Conservation (phyloP, 1,140 invertebrate species). For the Platorchestia sp. region DNA sequence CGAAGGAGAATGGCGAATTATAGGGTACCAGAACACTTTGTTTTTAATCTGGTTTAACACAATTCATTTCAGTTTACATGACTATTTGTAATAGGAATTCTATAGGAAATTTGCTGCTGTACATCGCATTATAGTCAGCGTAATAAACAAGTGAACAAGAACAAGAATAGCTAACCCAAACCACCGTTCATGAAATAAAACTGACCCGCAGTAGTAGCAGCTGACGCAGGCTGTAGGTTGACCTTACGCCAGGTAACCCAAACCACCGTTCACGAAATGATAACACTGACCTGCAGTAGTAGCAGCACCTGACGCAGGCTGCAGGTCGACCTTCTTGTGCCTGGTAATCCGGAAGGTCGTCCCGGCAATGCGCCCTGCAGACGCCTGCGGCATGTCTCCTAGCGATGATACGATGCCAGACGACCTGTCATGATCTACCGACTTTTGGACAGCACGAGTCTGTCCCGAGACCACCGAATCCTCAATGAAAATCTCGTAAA, state of each 20-base stretch:
- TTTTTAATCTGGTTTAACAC: no score
- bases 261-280: no score
- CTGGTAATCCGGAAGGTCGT: conserved; percentile 46
- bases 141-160: no score
- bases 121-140: no score
- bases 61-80: no score
- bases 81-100: no score
- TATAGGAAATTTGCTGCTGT: no score
- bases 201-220: no score
- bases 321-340: conserved; percentile 69
- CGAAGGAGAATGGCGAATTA: no score
- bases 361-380: conserved; percentile 40
- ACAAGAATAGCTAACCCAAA: no score
- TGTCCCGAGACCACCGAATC: neutral
- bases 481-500: conserved; percentile 15
- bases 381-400: conserved; percentile 56
- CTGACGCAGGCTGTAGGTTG: neutral
- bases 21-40: no score
- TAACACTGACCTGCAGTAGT: neutral
- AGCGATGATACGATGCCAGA: neutral
- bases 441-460: neutral
- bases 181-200: no score
- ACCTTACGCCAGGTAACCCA: neutral
- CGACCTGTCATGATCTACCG: neutral
- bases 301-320: conserved; percentile 69